These are phyloP conservation scores for Epinephelus moara DNA, from an alignment of 2,113 vertebrate genomes.

Conservation along the genomic window DNA sequence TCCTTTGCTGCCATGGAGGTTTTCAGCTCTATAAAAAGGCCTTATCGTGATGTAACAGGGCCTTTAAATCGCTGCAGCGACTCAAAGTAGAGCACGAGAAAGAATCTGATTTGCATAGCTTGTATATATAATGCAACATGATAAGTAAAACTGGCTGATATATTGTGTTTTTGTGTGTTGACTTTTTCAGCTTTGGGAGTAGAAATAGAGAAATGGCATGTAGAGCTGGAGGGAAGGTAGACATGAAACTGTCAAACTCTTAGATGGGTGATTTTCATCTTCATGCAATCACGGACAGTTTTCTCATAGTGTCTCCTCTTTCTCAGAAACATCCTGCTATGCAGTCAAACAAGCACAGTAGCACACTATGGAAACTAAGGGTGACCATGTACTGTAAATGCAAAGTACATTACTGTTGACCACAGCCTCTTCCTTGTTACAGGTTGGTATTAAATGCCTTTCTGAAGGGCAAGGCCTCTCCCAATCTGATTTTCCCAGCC, in stretches of 20 bases:
- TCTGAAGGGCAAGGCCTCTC: neutral
- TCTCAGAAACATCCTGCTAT: neutral
- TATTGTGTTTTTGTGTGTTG: slow-evolving; percentile 11
- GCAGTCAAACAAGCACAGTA: neutral
- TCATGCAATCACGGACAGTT: neutral
- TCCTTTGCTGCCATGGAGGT: slow-evolving; percentile 31
- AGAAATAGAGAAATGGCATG: slow-evolving; percentile 16
- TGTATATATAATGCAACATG: slow-evolving; percentile 46
- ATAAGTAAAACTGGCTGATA: slow-evolving; percentile 26
- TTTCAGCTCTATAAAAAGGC: slow-evolving; percentile 39
- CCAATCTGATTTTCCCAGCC: neutral
- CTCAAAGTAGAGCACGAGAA: slow-evolving; percentile 44
- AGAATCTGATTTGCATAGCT: slow-evolving; percentile 49
- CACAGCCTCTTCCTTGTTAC: neutral
- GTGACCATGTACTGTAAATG: slow-evolving; percentile 3
- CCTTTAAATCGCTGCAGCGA: slow-evolving; percentile 42
- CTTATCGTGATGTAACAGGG: slow-evolving; percentile 32
- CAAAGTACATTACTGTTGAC: neutral
- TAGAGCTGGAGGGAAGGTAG: neutral
- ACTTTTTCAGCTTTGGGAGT: slow-evolving; percentile 8
- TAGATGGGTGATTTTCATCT: neutral
- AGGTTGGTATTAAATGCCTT: neutral
- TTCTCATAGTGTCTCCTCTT: neutral
- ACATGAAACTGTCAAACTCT: neutral
- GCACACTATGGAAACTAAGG: neutral